These are phyloP conservation scores for Pocota personata DNA, from an alignment of 2,888 invertebrate genomes.

Conservation along the genomic window DNA sequence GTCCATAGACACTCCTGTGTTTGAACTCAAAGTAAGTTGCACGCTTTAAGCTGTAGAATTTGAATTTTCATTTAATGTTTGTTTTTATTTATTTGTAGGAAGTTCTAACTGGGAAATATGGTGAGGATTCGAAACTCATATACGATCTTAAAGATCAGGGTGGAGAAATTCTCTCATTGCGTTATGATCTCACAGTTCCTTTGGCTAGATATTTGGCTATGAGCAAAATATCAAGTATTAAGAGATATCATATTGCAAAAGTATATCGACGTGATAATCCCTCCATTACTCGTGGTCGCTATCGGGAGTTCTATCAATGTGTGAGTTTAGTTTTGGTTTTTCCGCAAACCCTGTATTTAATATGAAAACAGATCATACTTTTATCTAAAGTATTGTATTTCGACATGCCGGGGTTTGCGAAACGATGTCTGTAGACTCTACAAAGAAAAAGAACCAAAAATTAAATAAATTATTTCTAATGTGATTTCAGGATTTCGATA, in stretches of 20 bases:
- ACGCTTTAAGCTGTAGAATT: not conserved
- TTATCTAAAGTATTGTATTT: too few species aligned
- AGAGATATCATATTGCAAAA: slow-evolving; percentile 99
- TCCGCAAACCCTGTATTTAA: not conserved
- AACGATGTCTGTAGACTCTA: not conserved
- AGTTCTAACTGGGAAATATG: slow-evolving; percentile 99
- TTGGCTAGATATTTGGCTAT: slow-evolving; percentile 98
- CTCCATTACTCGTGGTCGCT: slow-evolving; percentile 97
- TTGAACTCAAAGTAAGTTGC: slow-evolving; percentile 93
- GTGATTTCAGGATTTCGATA: slow-evolving; percentile 95
- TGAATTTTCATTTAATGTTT: not conserved
- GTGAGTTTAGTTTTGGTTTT: slow-evolving; percentile 85
- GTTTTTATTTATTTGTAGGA: slow-evolving; percentile 86
- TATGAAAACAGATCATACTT: not conserved
- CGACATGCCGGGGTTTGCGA: not conserved
- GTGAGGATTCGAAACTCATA: slow-evolving; percentile 99
- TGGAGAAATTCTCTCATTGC: slow-evolving; percentile 96
- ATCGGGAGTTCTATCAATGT: slow-evolving; percentile 99
- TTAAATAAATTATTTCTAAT: slow-evolving; percentile 28
- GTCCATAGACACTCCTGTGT: slow-evolving; percentile 98
- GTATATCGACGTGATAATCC: slow-evolving; percentile 99
- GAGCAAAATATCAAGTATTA: slow-evolving; percentile 96
- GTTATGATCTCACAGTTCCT: slow-evolving; percentile 99
- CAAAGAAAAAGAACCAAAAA: too few species aligned
- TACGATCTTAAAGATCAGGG: slow-evolving; percentile 99